phyloP scores from a whole-genome alignment of 2,113 vertebrate genomes.

The Pogonocichla stellata region DNA sequence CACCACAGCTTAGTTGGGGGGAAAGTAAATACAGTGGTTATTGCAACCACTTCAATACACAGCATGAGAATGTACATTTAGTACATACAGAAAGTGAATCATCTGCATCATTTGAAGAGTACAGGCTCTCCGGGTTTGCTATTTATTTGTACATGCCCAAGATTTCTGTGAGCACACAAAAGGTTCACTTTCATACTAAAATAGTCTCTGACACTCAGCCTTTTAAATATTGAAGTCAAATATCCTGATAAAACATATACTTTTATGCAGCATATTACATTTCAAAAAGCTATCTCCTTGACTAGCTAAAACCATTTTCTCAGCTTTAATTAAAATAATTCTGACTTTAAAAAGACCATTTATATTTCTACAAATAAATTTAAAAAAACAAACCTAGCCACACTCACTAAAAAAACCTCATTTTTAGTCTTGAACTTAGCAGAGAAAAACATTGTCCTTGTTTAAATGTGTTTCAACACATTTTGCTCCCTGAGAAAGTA shows the following conservation, averaged over 20 bases:
- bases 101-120: neutral
- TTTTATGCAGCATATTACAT: conserved; percentile 5
- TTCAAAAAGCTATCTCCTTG: conserved; percentile 18
- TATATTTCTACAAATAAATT: neutral
- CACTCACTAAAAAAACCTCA: neutral
- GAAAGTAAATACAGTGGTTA: conserved; percentile 11
- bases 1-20: neutral
- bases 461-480: neutral
- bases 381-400: neutral
- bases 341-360: neutral
- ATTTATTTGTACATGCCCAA: neutral
- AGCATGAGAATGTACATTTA: neutral
- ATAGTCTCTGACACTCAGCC: neutral
- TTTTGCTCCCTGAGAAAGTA: neutral
- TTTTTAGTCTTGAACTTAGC: neutral
- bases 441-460: neutral
- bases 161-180: neutral
- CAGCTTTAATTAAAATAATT: conserved; percentile 38
- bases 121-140: neutral
- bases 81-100: neutral
- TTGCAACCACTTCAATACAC: neutral
- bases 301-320: conserved; percentile 29
- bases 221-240: conserved; percentile 29
- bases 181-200: neutral
- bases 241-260: conserved; percentile 1